A percentile compares a stretch with the other conserved stretches of the same genome.
phyloP scores from a whole-genome alignment of 2,888 invertebrate species.

The Palloptera scutellata region DNA sequence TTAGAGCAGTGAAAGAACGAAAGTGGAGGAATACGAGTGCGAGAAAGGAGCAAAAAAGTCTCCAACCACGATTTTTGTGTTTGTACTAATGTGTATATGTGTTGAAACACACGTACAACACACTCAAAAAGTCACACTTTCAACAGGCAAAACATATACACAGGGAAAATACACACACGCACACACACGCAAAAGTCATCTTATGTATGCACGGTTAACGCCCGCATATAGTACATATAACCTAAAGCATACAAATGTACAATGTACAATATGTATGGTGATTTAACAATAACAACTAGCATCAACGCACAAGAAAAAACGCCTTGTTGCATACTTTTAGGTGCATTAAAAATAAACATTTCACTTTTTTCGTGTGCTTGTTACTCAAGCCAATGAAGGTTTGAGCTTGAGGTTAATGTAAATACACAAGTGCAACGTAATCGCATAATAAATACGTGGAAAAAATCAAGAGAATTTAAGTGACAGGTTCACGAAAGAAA shows the following conservation, averaged over 20 bases:
- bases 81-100: not conserved
- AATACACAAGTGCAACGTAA: too few relatives aligned
- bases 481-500: too few relatives aligned
- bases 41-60: constrained; percentile 5
- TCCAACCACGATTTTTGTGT: not conserved
- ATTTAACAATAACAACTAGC: not conserved
- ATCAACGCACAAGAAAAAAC: not conserved
- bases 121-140: constrained; percentile 34
- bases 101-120: constrained; percentile 26
- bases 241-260: not conserved
- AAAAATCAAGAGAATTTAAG: too few relatives aligned
- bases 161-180: not conserved
- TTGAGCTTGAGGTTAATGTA: too few relatives aligned
- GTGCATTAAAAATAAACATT: constrained; percentile 5
- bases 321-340: constrained; percentile 11
- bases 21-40: not conserved
- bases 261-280: not conserved
- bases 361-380: not conserved
- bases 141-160: constrained; percentile 3
- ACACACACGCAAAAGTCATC: constrained; percentile 2
- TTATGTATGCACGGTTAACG: constrained; percentile 29
- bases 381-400: not conserved
- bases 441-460: too few relatives aligned
- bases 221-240: constrained; percentile 12
- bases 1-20: not conserved